These are phyloP conservation scores for Hybos culiciformis DNA, from an alignment of 2,888 invertebrate species.

Conservation along the genomic window DNA sequence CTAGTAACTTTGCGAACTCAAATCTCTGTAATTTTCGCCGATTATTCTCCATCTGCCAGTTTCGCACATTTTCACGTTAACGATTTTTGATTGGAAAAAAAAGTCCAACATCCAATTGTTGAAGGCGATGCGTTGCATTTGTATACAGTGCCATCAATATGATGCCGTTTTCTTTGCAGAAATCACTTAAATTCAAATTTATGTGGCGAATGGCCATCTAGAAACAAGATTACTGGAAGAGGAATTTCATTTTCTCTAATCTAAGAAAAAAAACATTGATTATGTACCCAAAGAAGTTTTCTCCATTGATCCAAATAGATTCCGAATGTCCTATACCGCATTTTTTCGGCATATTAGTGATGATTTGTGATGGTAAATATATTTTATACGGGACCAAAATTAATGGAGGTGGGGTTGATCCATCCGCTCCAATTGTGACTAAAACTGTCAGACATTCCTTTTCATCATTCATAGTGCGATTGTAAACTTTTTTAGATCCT, in stretches of 20 bases:
- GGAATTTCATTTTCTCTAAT: constrained; percentile 22
- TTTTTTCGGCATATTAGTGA: background rate
- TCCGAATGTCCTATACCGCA: constrained; percentile 32
- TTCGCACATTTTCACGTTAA: constrained; percentile 21
- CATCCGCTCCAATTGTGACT: background rate
- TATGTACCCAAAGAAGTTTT: constrained; percentile 30
- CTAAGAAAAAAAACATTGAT: constrained; percentile 29
- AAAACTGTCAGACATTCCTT: constrained; percentile 1
- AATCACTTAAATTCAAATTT: constrained; percentile 25
- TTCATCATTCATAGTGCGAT: background rate
- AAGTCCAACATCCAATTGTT: constrained; percentile 29
- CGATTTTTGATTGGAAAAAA: constrained; percentile 24
- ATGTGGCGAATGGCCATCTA: constrained; percentile 32
- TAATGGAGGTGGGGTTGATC: background rate
- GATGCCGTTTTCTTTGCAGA: constrained; percentile 27
- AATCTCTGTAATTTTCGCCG: background rate
- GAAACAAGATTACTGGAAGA: constrained; percentile 27
- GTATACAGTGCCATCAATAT: constrained; percentile 20
- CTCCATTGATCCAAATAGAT: constrained; percentile 32
- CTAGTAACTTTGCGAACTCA: background rate
- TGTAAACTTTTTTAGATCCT: background rate
- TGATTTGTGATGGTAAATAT: background rate
- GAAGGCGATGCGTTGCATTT: constrained; percentile 26
- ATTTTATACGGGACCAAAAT: constrained; percentile 1
- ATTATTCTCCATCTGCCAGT: constrained; percentile 2